Percentiles rank a stretch among this genome's conserved stretches.
Conservation (phyloP, 53 echinoderm and acorn worm species). For the Apostichopus leukothele region DNA sequence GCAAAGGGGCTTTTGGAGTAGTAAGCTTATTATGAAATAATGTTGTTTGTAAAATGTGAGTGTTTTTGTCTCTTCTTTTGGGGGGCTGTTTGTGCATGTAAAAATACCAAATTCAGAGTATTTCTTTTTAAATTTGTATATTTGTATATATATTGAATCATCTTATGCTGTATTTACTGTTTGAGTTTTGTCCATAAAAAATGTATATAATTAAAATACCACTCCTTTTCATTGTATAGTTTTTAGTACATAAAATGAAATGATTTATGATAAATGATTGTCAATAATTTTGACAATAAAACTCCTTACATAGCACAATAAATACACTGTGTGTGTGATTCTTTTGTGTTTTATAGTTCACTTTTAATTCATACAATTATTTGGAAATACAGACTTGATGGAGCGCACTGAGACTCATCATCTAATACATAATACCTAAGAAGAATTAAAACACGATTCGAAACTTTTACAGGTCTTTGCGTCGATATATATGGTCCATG, state of each 20-base stretch:
- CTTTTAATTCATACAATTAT: too few relatives aligned
- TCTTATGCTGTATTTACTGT: conserved; percentile 26
- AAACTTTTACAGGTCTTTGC: too few relatives aligned
- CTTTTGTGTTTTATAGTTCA: too few relatives aligned
- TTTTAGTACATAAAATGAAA: conserved; percentile 43
- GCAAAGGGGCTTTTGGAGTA: neutral
- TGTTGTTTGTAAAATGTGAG: conserved; percentile 15
- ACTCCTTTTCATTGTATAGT: conserved; percentile 36
- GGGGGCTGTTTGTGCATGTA: conserved; percentile 25
- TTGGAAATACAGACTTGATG: too few relatives aligned
- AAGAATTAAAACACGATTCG: too few relatives aligned
- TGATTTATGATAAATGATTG: conserved; percentile 22
- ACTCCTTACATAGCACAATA: neutral
- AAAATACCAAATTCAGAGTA: conserved; percentile 47
- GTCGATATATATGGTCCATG: too few relatives aligned
- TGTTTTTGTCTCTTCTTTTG: neutral
- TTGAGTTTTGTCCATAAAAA: conserved; percentile 16
- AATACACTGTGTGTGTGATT: too few relatives aligned
- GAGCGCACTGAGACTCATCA: too few relatives aligned
- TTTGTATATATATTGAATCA: conserved; percentile 39
- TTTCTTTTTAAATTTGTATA: conserved; percentile 36
- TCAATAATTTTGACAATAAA: neutral
- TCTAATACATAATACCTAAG: too few relatives aligned
- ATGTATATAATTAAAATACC: conserved; percentile 22
- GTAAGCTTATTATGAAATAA: neutral